These are phyloP conservation scores for Ichneumoninae sp. DNA, from an alignment of 2,888 invertebrate genomes.

Conservation along the genomic window DNA sequence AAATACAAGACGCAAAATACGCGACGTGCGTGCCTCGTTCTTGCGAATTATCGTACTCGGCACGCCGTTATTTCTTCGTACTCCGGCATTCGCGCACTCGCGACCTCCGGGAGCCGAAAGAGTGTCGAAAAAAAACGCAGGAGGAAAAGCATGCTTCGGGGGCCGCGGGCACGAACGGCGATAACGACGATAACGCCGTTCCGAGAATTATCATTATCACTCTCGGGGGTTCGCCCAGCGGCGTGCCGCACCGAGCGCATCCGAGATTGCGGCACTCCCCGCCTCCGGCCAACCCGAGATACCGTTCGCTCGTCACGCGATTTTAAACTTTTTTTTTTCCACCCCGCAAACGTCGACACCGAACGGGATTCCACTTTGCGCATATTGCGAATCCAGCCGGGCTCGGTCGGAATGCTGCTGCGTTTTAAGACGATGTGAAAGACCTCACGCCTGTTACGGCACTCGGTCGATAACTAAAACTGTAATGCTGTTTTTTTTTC, in stretches of 20 bases:
- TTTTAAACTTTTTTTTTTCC: slow-evolving; percentile 40
- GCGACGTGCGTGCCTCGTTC: neutral
- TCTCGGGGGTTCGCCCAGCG: slow-evolving; percentile 25
- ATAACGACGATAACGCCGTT: slow-evolving; percentile 57
- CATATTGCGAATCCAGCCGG: neutral
- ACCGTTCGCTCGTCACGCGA: slow-evolving; percentile 64
- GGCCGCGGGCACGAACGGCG: slow-evolving; percentile 27
- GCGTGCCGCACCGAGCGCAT: slow-evolving; percentile 22
- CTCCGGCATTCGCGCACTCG: no score
- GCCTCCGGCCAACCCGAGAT: slow-evolving; percentile 27
- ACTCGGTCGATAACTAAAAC: no score
- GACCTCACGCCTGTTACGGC: no score
- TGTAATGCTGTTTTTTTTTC: no score
- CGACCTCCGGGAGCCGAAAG: neutral
- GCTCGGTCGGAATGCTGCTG: slow-evolving; percentile 5
- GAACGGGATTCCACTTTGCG: neutral
- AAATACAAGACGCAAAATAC: neutral
- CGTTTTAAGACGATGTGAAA: no score
- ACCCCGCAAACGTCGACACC: slow-evolving; percentile 15
- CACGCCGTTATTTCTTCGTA: no score
- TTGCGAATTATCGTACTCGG: no score
- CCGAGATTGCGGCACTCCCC: slow-evolving; percentile 47
- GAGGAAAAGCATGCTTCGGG: neutral
- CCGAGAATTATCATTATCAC: slow-evolving; percentile 46
- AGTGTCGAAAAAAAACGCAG: neutral